Percentiles rank a stretch among this genome's conserved stretches.
phyloP scores from a whole-genome alignment of 2,113 vertebrate genomes.

The Melanocharis versteri region DNA sequence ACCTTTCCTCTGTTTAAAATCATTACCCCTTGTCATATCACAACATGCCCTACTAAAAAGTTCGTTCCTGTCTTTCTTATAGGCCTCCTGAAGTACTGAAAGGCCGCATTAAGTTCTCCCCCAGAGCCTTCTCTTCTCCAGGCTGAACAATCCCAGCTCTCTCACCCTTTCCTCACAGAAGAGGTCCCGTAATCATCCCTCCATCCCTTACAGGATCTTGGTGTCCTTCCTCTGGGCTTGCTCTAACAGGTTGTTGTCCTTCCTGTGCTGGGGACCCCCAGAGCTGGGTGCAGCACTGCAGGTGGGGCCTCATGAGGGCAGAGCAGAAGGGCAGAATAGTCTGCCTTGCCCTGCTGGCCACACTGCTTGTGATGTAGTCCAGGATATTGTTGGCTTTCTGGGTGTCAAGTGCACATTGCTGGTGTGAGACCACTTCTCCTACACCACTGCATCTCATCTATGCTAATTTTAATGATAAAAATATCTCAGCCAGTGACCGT shows the following conservation, averaged over 20 bases:
- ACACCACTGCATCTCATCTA: background rate
- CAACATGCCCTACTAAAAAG: background rate
- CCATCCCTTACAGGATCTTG: background rate
- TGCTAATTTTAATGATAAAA: background rate
- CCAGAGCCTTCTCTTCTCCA: background rate
- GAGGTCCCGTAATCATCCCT: background rate
- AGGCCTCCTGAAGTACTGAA: background rate
- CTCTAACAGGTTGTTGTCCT: background rate
- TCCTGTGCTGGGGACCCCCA: background rate
- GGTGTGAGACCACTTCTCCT: background rate
- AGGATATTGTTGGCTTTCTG: background rate
- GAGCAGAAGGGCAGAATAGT: background rate
- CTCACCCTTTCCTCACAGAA: background rate
- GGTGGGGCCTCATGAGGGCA: accelerated
- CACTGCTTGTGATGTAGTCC: background rate
- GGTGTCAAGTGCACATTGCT: background rate
- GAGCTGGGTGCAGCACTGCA: background rate
- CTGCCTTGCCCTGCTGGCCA: background rate
- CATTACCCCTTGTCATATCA: no score
- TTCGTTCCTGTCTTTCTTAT: background rate
- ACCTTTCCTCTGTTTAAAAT: background rate
- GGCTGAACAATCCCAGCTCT: background rate
- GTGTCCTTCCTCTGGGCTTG: background rate
- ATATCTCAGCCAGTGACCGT: background rate
- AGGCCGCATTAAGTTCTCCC: background rate